Evolutionary conservation across 1,140 invertebrate species (phyloP).

Genomic region (Metopolophium dirhodum): DNA sequence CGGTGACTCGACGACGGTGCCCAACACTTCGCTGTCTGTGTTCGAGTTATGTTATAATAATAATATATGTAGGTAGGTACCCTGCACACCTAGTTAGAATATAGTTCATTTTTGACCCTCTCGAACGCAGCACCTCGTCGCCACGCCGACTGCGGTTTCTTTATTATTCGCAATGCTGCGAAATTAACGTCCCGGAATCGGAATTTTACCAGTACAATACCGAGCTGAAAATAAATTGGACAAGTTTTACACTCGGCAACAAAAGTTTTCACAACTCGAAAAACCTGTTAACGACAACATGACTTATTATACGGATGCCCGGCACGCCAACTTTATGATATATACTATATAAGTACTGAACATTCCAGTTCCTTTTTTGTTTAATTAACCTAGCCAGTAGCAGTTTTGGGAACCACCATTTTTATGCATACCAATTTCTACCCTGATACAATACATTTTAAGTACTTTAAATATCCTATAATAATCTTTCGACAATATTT

Average conservation of each 20-base stretch:
- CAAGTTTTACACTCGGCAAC: constrained; percentile 51
- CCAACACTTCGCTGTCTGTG: neutral
- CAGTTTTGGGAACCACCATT: neutral
- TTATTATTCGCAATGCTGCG: constrained; percentile 29
- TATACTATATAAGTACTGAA: constrained; percentile 10
- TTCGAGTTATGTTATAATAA: constrained; percentile 10
- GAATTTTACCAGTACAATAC: constrained; percentile 39
- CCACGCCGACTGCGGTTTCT: neutral
- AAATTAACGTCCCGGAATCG: constrained; percentile 51
- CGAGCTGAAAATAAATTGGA: constrained; percentile 47
- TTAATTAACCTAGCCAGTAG: constrained; percentile 43
- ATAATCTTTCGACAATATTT: neutral
- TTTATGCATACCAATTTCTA: neutral
- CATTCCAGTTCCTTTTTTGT: constrained; percentile 21
- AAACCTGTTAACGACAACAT: constrained; percentile 57
- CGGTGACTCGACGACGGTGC: neutral
- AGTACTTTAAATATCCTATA: neutral
- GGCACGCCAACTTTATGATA: constrained; percentile 52
- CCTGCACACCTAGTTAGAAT: neutral
- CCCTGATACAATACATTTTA: neutral
- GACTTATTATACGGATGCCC: constrained; percentile 53
- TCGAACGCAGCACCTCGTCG: neutral
- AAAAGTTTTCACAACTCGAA: constrained; percentile 56
- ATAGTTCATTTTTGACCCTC: constrained; percentile 1
- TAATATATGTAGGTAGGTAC: neutral